These are phyloP conservation scores for Andrena camellia DNA, from an alignment of 2,888 invertebrate species.

Conservation along the genomic window DNA sequence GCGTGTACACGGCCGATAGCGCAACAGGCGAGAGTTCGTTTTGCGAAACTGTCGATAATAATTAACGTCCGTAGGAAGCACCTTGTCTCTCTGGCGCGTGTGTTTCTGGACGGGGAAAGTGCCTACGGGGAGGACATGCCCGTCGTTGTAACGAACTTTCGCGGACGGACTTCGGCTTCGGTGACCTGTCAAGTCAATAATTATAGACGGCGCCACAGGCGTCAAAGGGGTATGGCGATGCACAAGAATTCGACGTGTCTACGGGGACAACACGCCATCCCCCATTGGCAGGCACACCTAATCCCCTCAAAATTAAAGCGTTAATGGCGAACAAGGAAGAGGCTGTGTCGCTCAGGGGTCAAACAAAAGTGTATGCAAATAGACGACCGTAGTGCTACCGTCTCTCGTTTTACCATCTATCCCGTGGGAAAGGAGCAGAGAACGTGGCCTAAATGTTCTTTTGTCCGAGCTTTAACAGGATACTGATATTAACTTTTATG, in stretches of 20 bases:
- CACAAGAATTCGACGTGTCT: slow-evolving; percentile 26
- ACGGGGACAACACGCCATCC: background rate
- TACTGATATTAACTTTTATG: too few species aligned
- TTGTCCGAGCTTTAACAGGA: too few species aligned
- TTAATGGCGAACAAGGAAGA: background rate
- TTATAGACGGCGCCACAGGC: slow-evolving; percentile 65
- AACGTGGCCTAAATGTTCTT: background rate
- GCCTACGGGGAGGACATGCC: slow-evolving; percentile 68
- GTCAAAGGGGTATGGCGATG: slow-evolving; percentile 29
- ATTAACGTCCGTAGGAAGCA: slow-evolving; percentile 68
- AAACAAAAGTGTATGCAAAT: background rate
- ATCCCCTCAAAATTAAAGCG: slow-evolving; percentile 19
- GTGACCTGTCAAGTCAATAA: slow-evolving; percentile 74
- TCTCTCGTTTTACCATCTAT: background rate
- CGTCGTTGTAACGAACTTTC: slow-evolving; percentile 73
- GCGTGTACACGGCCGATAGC: slow-evolving; percentile 63
- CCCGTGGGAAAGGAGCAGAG: background rate
- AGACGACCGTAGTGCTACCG: background rate
- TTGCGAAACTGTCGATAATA: slow-evolving; percentile 74
- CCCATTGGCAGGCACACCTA: background rate
- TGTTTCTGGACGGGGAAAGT: slow-evolving; percentile 61
- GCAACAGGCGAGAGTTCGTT: slow-evolving; percentile 66
- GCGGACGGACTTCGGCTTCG: slow-evolving; percentile 72
- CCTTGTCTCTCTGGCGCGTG: slow-evolving; percentile 44
- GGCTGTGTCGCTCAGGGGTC: background rate